A percentile compares a stretch with the other conserved stretches of the same genome.
phyloP scores from a whole-genome alignment of 2,797 vertebrate genomes.

The Salmo trutta region DNA sequence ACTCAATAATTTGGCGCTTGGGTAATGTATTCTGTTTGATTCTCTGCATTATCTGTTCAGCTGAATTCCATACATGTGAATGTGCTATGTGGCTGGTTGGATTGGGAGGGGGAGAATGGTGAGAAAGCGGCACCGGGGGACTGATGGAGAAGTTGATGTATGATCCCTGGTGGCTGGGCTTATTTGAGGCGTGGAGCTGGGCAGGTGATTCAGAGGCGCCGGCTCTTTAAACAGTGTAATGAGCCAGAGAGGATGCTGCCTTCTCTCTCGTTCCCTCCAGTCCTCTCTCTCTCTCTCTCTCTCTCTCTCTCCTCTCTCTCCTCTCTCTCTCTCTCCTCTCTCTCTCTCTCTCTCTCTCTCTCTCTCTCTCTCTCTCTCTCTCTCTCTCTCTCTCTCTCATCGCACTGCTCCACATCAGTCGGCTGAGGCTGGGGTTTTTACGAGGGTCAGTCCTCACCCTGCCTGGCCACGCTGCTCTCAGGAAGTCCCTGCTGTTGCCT shows the following conservation, averaged over 20 bases:
- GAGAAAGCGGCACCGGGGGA: conserved; percentile 39
- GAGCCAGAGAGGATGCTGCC: conserved; percentile 64
- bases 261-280: no score
- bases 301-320: conserved; percentile 3
- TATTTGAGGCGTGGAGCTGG: conserved; percentile 68
- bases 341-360: conserved; percentile 1
- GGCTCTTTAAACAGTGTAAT: conserved; percentile 78
- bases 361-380: background rate
- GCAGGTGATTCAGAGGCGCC: conserved; percentile 71
- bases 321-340: background rate
- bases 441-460: background rate
- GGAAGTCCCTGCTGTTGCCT: background rate
- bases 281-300: background rate
- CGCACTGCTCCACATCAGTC: background rate
- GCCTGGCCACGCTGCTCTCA: conserved; percentile 7
- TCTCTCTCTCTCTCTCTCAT: background rate
- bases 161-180: conserved; percentile 66
- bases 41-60: background rate
- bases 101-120: conserved; percentile 14
- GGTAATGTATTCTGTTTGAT: background rate
- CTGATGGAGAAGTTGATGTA: conserved; percentile 69
- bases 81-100: conserved; percentile 23
- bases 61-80: background rate
- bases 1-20: conserved; percentile 20
- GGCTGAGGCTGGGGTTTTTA: background rate